Base-by-base conservation (phyloP, 35 echinoderm and acorn worm genomes). In the Hemicentrotus pulcherrimus region DNA sequence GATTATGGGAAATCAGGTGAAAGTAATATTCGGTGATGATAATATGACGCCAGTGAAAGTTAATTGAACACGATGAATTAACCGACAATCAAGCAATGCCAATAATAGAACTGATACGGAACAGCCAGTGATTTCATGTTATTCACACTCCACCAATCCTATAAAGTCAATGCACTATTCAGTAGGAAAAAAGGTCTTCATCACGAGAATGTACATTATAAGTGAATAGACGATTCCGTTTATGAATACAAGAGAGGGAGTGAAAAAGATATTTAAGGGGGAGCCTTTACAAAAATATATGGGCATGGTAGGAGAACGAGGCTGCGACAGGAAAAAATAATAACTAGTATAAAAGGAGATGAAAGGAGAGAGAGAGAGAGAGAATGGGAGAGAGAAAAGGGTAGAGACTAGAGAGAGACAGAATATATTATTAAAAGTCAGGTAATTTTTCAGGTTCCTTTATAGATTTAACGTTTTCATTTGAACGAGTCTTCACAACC, bases 121-220 rank as follows among this genome's bases (percentile, higher is more conserved):
- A 59, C 52, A 59, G 52, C 52, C 65, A 78, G 65, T 78, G 65
- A 78, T 78, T 78, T 78, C 65, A 78, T 78, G 28, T 78, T 78
- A 78, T 78, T 28, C 7, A 78, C 28, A 78, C 65, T 78, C 24
- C 4, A 78, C 6, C 4, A 78, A 22, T 28, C 28, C 22, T 78
- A 1, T n/a, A 78, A 59, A 78, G 65, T 78, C 65, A 78, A 78
- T 78, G 19, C 24, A 78, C 65, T 78, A n/a, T n/a, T 78, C 28
- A 78, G 19, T 28, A 22, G 5, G 18, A 24, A 78, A 78, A 78
- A 78, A 78, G 65, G 61, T 28, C 50, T 55, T 55, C 10, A 24
- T 28, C 4, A 22, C 5, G 65, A 4, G 65, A 28, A 28, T 5
- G 4, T 18, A 78, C 22, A 22, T 78, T 59, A 7, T 7, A 78